Evolutionary conservation across 1,140 invertebrate species (phyloP).

Genomic region (Diploscapter pachys): DNA sequence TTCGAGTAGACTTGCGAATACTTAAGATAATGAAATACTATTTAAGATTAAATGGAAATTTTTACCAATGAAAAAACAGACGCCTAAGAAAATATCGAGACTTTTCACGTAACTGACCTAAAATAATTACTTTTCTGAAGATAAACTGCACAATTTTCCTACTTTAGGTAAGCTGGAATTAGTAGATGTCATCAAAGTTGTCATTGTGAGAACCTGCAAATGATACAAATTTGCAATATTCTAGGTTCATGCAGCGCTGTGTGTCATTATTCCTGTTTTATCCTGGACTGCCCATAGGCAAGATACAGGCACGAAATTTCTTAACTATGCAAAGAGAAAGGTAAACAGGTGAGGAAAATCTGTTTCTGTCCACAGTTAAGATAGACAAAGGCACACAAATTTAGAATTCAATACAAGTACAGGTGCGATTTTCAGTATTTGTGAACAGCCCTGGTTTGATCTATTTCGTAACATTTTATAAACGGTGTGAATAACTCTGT

Average conservation of each 20-base stretch:
- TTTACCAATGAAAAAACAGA: slow-evolving; percentile 59
- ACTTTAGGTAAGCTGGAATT: slow-evolving; percentile 56
- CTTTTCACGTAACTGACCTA: slow-evolving; percentile 66
- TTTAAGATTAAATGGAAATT: neutral
- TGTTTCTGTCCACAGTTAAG: neutral
- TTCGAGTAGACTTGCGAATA: slow-evolving; percentile 54
- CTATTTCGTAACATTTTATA: neutral
- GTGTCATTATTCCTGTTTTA: neutral
- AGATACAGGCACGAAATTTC: neutral
- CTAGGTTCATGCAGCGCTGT: slow-evolving; percentile 35
- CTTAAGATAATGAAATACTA: slow-evolving; percentile 28
- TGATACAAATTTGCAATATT: slow-evolving; percentile 25
- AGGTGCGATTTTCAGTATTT: no score
- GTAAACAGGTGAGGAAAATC: neutral
- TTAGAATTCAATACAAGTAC: no score
- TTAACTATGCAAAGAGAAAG: neutral
- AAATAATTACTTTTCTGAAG: slow-evolving; percentile 57
- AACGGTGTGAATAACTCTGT: no score
- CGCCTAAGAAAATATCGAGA: slow-evolving; percentile 58
- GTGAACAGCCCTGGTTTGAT: neutral
- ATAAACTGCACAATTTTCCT: slow-evolving; percentile 23
- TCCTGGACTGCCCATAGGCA: neutral
- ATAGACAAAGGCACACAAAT: no score
- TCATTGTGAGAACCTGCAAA: slow-evolving; percentile 53
- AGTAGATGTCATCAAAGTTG: slow-evolving; percentile 58